phyloP scores from a whole-genome alignment of 1,140 invertebrate genomes.

The Nixonia krombeini region DNA sequence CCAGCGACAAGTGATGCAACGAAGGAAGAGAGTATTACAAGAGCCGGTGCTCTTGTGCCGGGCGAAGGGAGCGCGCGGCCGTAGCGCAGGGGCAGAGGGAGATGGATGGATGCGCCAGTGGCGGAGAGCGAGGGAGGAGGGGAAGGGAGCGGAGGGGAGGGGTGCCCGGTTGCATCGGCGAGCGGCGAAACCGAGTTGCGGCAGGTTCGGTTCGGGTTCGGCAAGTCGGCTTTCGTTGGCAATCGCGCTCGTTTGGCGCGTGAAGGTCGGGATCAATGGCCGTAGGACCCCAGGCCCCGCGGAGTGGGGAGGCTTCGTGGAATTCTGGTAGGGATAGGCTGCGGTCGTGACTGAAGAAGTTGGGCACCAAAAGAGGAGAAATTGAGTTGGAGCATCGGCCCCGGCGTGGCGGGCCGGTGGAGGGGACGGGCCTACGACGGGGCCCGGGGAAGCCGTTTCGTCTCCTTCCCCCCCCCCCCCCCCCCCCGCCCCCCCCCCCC shows the following conservation, averaged over 20 bases:
- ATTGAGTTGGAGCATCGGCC: constrained; percentile 68
- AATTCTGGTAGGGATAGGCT: constrained; percentile 18
- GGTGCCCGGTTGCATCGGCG: constrained; percentile 28
- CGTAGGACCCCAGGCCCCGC: constrained; percentile 65
- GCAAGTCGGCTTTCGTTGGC: constrained; percentile 66
- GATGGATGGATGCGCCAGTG: neutral
- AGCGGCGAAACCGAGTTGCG: constrained; percentile 53
- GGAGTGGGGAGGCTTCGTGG: constrained; percentile 17
- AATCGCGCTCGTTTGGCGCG: constrained; percentile 70
- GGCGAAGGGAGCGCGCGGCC: constrained; percentile 3
- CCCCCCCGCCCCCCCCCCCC: constrained; percentile 13
- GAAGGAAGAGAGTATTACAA: constrained; percentile 19
- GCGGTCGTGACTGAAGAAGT: constrained; percentile 53
- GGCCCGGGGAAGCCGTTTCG: constrained; percentile 16
- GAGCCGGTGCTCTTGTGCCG: constrained; percentile 1
- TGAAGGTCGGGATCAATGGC: constrained; percentile 73
- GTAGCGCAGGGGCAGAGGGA: constrained; percentile 9
- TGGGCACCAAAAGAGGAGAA: constrained; percentile 72
- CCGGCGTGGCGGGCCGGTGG: constrained; percentile 8
- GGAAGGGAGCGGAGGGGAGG: constrained; percentile 5
- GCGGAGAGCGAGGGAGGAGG: neutral
- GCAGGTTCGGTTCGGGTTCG: constrained; percentile 58
- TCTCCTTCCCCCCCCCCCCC: constrained; percentile 25
- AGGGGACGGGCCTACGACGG: constrained; percentile 12
- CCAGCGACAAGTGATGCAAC: constrained; percentile 43